Percentiles rank a stretch among this genome's conserved stretches.
Evolutionary conservation across 2,113 vertebrate species (phyloP).

Genomic region (Python bivittatus): DNA sequence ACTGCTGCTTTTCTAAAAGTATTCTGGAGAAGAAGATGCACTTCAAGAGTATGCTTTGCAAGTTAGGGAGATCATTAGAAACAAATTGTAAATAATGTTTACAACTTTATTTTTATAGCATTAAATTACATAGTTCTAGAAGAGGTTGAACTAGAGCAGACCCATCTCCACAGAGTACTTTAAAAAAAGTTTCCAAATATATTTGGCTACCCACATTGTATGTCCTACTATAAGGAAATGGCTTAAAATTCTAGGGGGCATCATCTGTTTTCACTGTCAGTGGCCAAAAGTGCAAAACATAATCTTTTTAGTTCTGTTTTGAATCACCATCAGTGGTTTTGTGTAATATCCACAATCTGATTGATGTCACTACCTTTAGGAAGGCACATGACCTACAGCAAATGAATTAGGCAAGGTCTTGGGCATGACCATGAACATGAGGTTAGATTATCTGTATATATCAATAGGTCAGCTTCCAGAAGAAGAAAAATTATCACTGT

Average conservation of each 20-base stretch:
- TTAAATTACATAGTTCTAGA: not conserved
- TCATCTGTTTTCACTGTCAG: not conserved
- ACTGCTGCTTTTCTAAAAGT: not conserved
- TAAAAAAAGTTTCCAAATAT: not conserved
- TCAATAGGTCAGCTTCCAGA: slow-evolving; percentile 32
- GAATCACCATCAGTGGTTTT: slow-evolving; percentile 19
- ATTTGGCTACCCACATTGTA: not conserved
- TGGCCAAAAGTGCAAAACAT: not conserved
- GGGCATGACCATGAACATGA: slow-evolving; percentile 34
- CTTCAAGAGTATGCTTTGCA: not conserved
- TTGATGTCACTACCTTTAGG: slow-evolving; percentile 18
- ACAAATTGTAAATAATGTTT: not conserved
- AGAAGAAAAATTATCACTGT: slow-evolving; percentile 15
- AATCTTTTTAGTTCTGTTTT: not conserved
- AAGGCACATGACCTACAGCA: slow-evolving; percentile 31
- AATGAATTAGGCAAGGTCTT: slow-evolving; percentile 63
- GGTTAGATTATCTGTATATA: slow-evolving; percentile 33
- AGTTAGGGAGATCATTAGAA: not conserved
- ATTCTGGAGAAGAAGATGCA: not conserved
- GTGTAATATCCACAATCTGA: slow-evolving; percentile 24
- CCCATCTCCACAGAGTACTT: not conserved
- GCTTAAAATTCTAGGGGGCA: not conserved
- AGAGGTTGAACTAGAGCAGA: not conserved
- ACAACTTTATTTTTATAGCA: not conserved
- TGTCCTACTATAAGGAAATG: not conserved